These are phyloP conservation scores for Turritopsis rubra DNA, from an alignment of 30 jellyfish, hydroid and myxozoan species.

Conservation along the genomic window DNA sequence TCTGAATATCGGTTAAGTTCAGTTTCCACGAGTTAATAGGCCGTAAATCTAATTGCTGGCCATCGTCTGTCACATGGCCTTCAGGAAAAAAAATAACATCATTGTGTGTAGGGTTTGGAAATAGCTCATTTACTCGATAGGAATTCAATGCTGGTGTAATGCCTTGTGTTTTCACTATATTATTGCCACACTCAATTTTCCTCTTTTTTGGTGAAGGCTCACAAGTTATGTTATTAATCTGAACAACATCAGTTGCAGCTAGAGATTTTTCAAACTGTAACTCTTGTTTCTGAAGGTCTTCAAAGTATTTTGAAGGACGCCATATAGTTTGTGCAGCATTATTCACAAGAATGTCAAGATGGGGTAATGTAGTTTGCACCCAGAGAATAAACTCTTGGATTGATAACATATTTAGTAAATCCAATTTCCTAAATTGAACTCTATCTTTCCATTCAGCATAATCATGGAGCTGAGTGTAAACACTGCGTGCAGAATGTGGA, in stretches of 20 bases:
- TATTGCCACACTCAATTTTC: neutral
- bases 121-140: neutral
- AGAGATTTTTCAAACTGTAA: neutral
- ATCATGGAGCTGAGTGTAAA: slow-evolving; percentile 30
- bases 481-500: slow-evolving; percentile 37
- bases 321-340: slow-evolving; percentile 57
- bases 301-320: slow-evolving; percentile 29
- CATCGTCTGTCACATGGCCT: slow-evolving; percentile 24
- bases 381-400: slow-evolving; percentile 19
- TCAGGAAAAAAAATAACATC: slow-evolving; percentile 11
- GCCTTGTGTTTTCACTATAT: neutral
- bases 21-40: slow-evolving; percentile 31
- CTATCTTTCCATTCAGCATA: slow-evolving; percentile 29
- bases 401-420: slow-evolving; percentile 10
- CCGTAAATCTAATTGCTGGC: slow-evolving; percentile 43
- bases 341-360: slow-evolving; percentile 41
- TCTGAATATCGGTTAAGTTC: slow-evolving; percentile 33
- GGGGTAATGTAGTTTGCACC: slow-evolving; percentile 16
- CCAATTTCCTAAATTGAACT: slow-evolving; percentile 28
- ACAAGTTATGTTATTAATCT: neutral
- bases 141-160: neutral
- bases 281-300: slow-evolving; percentile 5
- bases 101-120: neutral
- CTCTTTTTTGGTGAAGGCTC: neutral
- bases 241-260: neutral